Conservation (phyloP, 2,888 invertebrate species). For the Mantis religiosa region DNA sequence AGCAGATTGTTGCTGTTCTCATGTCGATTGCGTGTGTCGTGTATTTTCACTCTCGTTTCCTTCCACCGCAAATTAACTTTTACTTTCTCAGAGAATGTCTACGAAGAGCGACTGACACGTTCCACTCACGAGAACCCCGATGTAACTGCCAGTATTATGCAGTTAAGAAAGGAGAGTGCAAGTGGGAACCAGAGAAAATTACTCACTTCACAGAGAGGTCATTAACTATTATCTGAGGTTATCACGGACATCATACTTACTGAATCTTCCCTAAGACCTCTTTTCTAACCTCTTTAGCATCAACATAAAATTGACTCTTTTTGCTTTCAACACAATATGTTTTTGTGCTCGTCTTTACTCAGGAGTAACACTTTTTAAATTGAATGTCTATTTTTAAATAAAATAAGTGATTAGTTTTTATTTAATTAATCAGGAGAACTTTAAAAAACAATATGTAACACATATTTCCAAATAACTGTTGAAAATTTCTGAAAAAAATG, state of each 20-base stretch:
- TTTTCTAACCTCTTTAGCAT: too few species aligned
- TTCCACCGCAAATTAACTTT: background rate
- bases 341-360: too few species aligned
- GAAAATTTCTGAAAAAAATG: too few species aligned
- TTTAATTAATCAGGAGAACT: too few species aligned
- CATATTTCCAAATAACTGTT: too few species aligned
- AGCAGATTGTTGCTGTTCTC: background rate
- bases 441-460: too few species aligned
- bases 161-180: background rate
- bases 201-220: background rate
- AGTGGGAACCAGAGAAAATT: background rate
- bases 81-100: background rate
- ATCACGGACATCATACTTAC: background rate
- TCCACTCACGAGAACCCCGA: background rate
- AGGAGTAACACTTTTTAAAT: too few species aligned
- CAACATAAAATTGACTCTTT: too few species aligned
- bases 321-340: too few species aligned
- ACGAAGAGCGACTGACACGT: background rate
- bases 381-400: too few species aligned
- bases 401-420: too few species aligned
- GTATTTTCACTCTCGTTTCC: slow-evolving; percentile 2
- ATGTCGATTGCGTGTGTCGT: background rate
- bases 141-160: background rate
- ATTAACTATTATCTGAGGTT: background rate
- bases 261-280: too few species aligned